These are phyloP conservation scores for Aptenodytes patagonicus DNA, from an alignment of 2,113 vertebrate species.

Conservation along the genomic window DNA sequence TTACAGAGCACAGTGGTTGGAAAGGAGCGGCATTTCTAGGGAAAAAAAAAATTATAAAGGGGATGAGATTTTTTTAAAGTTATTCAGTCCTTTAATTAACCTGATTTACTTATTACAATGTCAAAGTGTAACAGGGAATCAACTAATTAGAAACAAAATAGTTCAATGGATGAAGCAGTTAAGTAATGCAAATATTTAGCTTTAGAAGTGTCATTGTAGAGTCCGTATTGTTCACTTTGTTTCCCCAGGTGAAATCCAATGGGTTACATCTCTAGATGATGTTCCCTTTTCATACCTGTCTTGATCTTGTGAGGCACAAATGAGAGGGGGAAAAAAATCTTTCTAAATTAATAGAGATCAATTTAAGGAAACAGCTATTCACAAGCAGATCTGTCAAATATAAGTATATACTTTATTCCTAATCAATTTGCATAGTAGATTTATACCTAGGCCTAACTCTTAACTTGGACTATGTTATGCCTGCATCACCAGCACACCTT, in stretches of 20 bases:
- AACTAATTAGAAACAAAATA: neutral
- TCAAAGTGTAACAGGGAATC: neutral
- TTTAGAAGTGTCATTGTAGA: neutral
- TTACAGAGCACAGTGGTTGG: neutral
- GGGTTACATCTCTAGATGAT: neutral
- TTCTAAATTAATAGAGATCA: neutral
- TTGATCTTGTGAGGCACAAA: neutral
- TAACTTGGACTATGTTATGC: neutral
- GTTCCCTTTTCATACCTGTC: neutral
- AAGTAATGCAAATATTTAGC: neutral
- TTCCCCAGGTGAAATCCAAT: neutral
- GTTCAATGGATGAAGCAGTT: neutral
- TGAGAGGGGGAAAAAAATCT: neutral
- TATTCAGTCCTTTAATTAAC: neutral
- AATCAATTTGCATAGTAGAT: neutral
- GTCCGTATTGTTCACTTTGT: neutral
- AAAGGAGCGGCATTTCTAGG: neutral
- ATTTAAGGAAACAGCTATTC: neutral
- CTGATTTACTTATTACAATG: neutral
- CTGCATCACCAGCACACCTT: neutral
- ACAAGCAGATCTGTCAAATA: neutral
- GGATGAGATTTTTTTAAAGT: neutral
- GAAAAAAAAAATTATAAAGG: rapidly evolving
- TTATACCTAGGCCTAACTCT: neutral
- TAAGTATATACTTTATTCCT: neutral